These are phyloP conservation scores for Scomber japonicus DNA, from an alignment of 2,113 vertebrate species.

Conservation along the genomic window DNA sequence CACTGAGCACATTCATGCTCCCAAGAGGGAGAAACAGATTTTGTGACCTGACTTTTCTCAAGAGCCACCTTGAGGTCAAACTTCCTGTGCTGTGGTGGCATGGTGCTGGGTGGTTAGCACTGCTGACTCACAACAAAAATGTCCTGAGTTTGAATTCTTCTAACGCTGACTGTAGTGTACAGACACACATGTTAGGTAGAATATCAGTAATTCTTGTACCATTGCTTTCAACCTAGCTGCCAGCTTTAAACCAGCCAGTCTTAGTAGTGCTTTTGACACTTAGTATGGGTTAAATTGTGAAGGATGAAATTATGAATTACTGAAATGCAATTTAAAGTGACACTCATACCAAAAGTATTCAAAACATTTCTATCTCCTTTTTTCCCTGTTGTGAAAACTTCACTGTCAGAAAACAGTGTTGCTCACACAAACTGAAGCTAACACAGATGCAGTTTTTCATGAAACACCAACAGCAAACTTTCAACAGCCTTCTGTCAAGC, in stretches of 20 bases:
- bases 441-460: slow-evolving; percentile 6
- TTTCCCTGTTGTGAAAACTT: slow-evolving; percentile 10
- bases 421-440: slow-evolving; percentile 19
- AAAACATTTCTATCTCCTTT: slow-evolving; percentile 12
- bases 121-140: slow-evolving; percentile 41
- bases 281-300: slow-evolving; percentile 23
- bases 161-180: slow-evolving; percentile 7
- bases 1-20: slow-evolving; percentile 46
- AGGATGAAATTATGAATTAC: slow-evolving; percentile 2
- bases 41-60: slow-evolving; percentile 47
- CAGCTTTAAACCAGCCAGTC: slow-evolving; percentile 3
- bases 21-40: slow-evolving; percentile 59
- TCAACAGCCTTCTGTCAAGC: slow-evolving; percentile 16
- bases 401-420: slow-evolving; percentile 2
- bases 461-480: not conserved
- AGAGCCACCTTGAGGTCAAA: slow-evolving; percentile 55
- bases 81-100: slow-evolving; percentile 47
- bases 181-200: slow-evolving; percentile 4
- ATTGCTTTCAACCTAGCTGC: slow-evolving; percentile 8
- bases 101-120: slow-evolving; percentile 48
- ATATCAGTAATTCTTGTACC: not conserved
- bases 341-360: slow-evolving; percentile 12
- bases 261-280: slow-evolving; percentile 18
- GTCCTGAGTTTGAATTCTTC: slow-evolving; percentile 24
- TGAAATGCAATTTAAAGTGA: slow-evolving; percentile 29